These are phyloP conservation scores for Spea hammondii DNA, from an alignment of 2,797 vertebrate species.

Conservation along the genomic window DNA sequence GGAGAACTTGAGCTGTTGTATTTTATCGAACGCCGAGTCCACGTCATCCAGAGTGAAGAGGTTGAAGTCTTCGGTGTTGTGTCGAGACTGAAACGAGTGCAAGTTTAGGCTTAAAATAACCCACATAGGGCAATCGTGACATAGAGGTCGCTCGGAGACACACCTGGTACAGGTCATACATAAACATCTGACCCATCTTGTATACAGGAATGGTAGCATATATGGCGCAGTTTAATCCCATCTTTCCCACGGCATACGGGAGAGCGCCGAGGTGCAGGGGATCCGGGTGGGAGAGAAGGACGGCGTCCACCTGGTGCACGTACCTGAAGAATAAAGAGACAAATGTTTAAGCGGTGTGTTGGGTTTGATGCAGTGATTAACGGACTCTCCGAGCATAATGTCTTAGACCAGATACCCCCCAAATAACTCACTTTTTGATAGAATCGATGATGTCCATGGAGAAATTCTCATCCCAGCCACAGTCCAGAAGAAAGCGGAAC, in stretches of 20 bases:
- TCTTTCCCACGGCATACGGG: constrained; percentile 93
- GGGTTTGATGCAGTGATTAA: background rate
- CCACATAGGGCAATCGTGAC: no score
- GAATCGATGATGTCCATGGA: constrained; percentile 97
- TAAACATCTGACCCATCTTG: constrained; percentile 99
- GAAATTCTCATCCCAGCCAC: constrained; percentile 98
- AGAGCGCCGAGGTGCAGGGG: constrained; percentile 92
- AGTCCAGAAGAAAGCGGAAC: constrained; percentile 94
- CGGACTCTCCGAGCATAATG: no score
- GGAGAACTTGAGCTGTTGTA: constrained; percentile 96
- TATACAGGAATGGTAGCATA: constrained; percentile 98
- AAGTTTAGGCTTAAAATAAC: no score
- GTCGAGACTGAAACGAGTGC: constrained; percentile 78
- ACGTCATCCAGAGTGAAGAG: constrained; percentile 95
- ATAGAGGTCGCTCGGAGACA: constrained; percentile 11
- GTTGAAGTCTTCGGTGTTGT: constrained; percentile 95
- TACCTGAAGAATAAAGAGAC: constrained; percentile 69
- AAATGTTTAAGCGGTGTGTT: no score
- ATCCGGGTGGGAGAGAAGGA: constrained; percentile 94
- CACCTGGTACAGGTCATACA: constrained; percentile 99
- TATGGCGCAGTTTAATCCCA: constrained; percentile 96
- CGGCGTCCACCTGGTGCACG: constrained; percentile 94
- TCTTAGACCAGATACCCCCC: no score
- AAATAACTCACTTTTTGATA: constrained; percentile 83
- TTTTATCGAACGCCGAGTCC: constrained; percentile 97